Percentiles rank a stretch among this genome's conserved stretches.
Evolutionary conservation across 2,113 vertebrate genomes (phyloP).

Genomic region (Paracanthobrama guichenoti): DNA sequence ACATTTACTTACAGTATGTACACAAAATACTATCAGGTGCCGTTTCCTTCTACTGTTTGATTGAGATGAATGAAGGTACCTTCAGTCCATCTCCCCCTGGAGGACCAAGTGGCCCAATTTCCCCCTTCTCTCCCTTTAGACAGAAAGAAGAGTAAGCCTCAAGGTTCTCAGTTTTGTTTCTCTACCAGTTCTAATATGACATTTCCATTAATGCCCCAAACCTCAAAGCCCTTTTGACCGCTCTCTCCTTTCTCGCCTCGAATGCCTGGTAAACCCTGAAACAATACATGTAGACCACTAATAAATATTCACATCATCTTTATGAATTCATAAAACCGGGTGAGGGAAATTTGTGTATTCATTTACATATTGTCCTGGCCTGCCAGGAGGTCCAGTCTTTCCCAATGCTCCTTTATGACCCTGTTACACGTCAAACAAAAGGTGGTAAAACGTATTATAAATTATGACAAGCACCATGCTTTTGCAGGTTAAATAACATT

Average conservation of each 20-base stretch:
- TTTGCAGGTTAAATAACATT: neutral
- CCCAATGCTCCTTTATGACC: conserved; percentile 72
- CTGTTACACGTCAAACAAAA: conserved; percentile 62
- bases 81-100: conserved; percentile 72
- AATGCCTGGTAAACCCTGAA: conserved; percentile 74
- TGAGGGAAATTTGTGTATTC: conserved; percentile 10
- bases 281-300: neutral
- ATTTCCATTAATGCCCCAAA: conserved; percentile 46
- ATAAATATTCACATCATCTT: neutral
- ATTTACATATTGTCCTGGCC: conserved; percentile 75
- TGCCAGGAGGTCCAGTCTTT: conserved; percentile 68
- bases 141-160: conserved; percentile 34
- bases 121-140: conserved; percentile 74
- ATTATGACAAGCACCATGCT: neutral
- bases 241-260: conserved; percentile 69
- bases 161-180: neutral
- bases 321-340: neutral
- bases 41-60: neutral
- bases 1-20: neutral
- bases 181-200: neutral
- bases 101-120: conserved; percentile 67
- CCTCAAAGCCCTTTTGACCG: conserved; percentile 72
- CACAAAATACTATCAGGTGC: neutral
- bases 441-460: neutral
- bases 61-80: conserved; percentile 25